Percentiles rank a stretch among this genome's conserved stretches.
phyloP scores from a whole-genome alignment of 2,888 invertebrate genomes.

The Caenorhabditis uteleia region DNA sequence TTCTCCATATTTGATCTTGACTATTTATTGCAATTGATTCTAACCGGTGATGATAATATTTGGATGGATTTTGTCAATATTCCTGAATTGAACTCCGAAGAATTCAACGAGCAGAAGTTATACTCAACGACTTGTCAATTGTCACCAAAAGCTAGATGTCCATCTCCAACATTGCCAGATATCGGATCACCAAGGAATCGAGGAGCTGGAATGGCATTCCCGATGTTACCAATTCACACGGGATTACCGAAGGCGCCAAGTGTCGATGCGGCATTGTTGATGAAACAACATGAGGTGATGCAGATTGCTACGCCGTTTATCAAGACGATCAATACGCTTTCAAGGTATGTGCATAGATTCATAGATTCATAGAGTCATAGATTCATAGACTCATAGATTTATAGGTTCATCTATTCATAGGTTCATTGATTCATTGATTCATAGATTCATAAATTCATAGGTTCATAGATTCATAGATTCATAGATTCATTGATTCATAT shows the following conservation, averaged over 20 bases:
- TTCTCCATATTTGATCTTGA: conserved; percentile 59
- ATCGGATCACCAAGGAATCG: conserved; percentile 18
- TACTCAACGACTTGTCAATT: conserved; percentile 46
- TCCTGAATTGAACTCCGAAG: conserved; percentile 31
- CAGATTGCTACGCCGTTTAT: conserved; percentile 34
- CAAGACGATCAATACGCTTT: conserved; percentile 33
- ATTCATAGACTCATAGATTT: too few species aligned
- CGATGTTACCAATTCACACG: conserved; percentile 50
- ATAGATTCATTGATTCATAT: too few species aligned
- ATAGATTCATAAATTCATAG: too few species aligned
- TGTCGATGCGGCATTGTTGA: conserved; percentile 29
- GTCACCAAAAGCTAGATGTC: conserved; percentile 6
- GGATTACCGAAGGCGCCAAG: conserved; percentile 45
- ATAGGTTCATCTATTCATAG: too few species aligned
- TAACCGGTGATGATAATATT: conserved; percentile 47
- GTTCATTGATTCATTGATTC: too few species aligned
- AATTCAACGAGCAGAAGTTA: conserved; percentile 42
- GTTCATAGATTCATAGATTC: too few species aligned
- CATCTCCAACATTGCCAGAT: conserved; percentile 11
- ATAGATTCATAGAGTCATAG: too few species aligned
- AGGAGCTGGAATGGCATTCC: conserved; percentile 43
- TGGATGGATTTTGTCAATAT: conserved; percentile 64
- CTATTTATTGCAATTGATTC: conserved; percentile 62
- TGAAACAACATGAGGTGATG: conserved; percentile 38
- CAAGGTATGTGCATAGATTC: too few species aligned